A percentile compares a stretch with the other conserved stretches of the same genome.
Evolutionary conservation across 2,797 vertebrate species (phyloP).

Genomic region (Chelon labrosus): DNA sequence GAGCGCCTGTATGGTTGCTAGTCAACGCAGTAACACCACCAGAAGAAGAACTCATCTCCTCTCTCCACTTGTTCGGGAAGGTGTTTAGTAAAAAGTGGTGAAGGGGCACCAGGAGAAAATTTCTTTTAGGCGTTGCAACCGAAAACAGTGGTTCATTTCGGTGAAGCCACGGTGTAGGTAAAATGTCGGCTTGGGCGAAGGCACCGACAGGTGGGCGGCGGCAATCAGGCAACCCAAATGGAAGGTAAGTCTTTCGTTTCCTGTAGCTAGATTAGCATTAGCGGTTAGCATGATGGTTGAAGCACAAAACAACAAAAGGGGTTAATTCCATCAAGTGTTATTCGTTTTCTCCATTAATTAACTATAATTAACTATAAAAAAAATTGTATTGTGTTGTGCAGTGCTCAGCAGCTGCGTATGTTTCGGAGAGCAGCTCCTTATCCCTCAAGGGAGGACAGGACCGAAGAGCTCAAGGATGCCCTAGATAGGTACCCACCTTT

Average conservation of each 20-base stretch:
- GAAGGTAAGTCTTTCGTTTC: slow-evolving; percentile 76
- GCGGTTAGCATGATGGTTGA: slow-evolving; percentile 40
- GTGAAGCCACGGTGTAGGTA: background rate
- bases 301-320: background rate
- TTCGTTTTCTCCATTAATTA: too few species aligned
- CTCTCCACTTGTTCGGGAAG: background rate
- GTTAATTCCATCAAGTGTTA: too few species aligned
- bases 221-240: slow-evolving; percentile 72
- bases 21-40: background rate
- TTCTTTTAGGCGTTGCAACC: too few species aligned
- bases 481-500: slow-evolving; percentile 73
- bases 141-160: background rate
- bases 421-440: slow-evolving; percentile 82
- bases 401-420: slow-evolving; percentile 78
- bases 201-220: slow-evolving; percentile 66
- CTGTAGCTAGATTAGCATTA: slow-evolving; percentile 43
- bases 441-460: slow-evolving; percentile 79
- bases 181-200: slow-evolving; percentile 84
- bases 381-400: slow-evolving; percentile 37
- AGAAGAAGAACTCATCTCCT: slow-evolving; percentile 42
- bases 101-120: background rate
- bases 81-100: background rate
- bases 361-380: too few species aligned
- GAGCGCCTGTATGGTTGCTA: fast-evolving
- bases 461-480: slow-evolving; percentile 76